These are phyloP conservation scores for Drosophila trichaetosa DNA, from an alignment of 2,888 invertebrate genomes.

Conservation along the genomic window DNA sequence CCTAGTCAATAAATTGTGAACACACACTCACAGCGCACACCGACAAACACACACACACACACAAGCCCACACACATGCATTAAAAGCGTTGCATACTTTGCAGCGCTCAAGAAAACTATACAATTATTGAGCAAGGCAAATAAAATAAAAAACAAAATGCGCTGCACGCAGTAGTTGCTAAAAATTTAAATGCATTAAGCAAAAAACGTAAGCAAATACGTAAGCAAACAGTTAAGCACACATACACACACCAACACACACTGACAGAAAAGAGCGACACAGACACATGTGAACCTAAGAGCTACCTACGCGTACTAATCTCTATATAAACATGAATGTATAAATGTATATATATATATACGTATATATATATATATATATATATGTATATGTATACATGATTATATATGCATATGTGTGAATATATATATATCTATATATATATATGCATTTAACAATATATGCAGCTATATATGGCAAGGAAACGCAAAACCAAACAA, in stretches of 20 bases:
- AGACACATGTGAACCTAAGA: constrained; percentile 76
- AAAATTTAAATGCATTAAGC: constrained; percentile 37
- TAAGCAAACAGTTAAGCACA: constrained; percentile 36
- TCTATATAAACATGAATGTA: constrained; percentile 60
- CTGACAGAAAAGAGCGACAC: constrained; percentile 44
- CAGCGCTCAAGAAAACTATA: constrained; percentile 36
- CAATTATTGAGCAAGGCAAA: constrained; percentile 26
- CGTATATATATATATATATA: constrained; percentile 20
- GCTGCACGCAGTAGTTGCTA: constrained; percentile 45
- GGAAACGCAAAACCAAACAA: constrained; percentile 1
- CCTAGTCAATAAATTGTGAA: constrained; percentile 71
- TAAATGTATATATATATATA: constrained; percentile 32
- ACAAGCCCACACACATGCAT: not conserved
- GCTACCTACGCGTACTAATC: constrained; percentile 80
- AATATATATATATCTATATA: constrained; percentile 28
- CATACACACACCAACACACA: constrained; percentile 29
- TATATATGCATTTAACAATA: constrained; percentile 24
- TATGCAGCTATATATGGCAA: constrained; percentile 18
- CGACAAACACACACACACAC: constrained; percentile 9
- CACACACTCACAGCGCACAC: constrained; percentile 31
- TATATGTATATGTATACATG: constrained; percentile 32
- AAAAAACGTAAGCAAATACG: constrained; percentile 33
- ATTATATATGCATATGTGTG: not conserved
- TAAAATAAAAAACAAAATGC: constrained; percentile 7
- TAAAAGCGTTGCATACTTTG: constrained; percentile 65